Evolutionary conservation across 2,888 invertebrate species (phyloP), one percentile per base, ranked within the genome.

Genomic region (Epinotia demarniana): DNA sequence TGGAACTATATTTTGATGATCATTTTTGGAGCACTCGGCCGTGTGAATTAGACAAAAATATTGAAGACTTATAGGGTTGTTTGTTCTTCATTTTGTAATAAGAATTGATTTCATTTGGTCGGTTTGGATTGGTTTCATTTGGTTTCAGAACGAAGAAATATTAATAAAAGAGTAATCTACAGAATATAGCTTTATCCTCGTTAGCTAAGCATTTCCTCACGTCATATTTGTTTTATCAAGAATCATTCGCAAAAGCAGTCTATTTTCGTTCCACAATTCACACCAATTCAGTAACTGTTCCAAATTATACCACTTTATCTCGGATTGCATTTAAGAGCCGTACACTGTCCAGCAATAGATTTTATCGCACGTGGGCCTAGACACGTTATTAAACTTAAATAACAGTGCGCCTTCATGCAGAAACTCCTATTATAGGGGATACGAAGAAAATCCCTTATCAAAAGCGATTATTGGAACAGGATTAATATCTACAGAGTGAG

Each of bases 371-470:
- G 79, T 81, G 78, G 78, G 73, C 82, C 79, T 78, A 72, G 78
- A 87, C 87, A 87, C 86, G 87, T 87, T 92, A 91, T 90, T 89
- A 89, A 92, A 91, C 85, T 91, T 89, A 91, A 91, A 93, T 90
- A 90, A 86, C 83, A 83, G 81, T 79, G 87, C 78, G 81, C 87
- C 84, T 75, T 85, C 89, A 90, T 90, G 90, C 90, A 90, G 90
- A 92, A 92, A 90, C 88, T 89, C 89, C 91, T 86, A 92, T 93
- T 93, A 92, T 89, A 81, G 84, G 77, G 87, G 88, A 90, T 90
- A 86, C 89, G 87, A 88, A 88, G 90, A 89, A 92, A 92, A 92
- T 92, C 91, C 90, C 90, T 91, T 90, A 92, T 92, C 92, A 89
- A 83, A 87, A 89, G 87, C 89, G 89, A 89, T 89, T 89, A 90